Base-by-base conservation (phyloP, 2,797 vertebrate species). In the Takifugu rubripes region DNA sequence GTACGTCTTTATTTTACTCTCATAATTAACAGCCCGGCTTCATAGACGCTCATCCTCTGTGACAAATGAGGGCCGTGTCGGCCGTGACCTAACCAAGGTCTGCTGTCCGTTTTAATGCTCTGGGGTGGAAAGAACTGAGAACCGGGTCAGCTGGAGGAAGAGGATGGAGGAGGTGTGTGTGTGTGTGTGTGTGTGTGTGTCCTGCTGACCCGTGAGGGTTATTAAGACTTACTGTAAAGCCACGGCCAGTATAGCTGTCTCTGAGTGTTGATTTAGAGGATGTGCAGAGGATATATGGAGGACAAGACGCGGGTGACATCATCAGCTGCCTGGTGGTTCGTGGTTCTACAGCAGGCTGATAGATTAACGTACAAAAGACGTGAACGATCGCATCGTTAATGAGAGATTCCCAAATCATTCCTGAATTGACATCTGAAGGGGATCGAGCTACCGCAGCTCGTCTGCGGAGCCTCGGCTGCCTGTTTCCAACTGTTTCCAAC, bases 31-130 rank as follows among this genome's bases (percentile, higher is more conserved):
- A 79, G 75, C 67, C 68, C 68, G 44, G 75, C 57, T 79, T 83
- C 80, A 76, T 77, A 56, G 70, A 81, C 65, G 67, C 57, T 85
- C 82, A 80, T 75, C 78, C 80, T 74, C 76, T 74, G 80, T 86
- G 83, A 88, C 86, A 86, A 90, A 90, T 84, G 87, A 87, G 87
- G 82, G 81, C 75, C 59, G 51, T 86, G 87, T 85, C 75, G 74
- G 80, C 78, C 80, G 42, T 73, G 88, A 90, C 88, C 88, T 88
- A 75, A 83, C 80, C 79, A 64, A 81, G 81, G 81, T 80, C 81
- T 55, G 70, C 68, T 84, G 87, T 87, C 84, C 77, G 84, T 77
- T 82, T 76, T 72, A 87, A 88, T 80, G 79, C 86, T 73, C 79
- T 25, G 7, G 85, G 77, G 83, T 21, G 21, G 81, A 64, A 53